Conservation (phyloP, 2,113 vertebrate species). For the Anhinga rufa region DNA sequence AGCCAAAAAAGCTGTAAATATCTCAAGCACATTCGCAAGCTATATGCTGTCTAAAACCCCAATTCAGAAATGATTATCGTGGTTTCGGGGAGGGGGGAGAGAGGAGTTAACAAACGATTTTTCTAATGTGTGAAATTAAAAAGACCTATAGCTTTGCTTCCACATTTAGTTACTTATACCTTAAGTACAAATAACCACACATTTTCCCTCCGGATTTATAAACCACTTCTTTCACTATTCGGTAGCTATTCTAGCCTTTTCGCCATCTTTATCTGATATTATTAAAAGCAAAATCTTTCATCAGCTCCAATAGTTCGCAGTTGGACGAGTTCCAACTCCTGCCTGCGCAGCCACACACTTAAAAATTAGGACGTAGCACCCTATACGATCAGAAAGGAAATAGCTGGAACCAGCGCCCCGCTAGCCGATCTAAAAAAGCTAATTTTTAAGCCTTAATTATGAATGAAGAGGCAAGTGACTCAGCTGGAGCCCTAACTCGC, state of each 20-base stretch:
- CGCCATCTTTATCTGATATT: constrained; percentile 45
- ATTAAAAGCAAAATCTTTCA: constrained; percentile 49
- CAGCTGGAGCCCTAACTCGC: background rate
- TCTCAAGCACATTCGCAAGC: background rate
- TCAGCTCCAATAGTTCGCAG: constrained; percentile 56
- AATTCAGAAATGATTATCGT: constrained; percentile 10
- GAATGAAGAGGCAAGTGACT: constrained; percentile 33
- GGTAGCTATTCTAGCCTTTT: constrained; percentile 26
- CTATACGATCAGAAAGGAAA: constrained; percentile 51
- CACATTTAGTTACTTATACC: background rate
- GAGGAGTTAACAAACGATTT: constrained; percentile 21
- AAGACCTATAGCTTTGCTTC: background rate
- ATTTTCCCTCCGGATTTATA: background rate
- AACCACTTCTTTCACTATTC: background rate
- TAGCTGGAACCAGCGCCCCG: background rate
- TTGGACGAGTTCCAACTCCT: constrained; percentile 62
- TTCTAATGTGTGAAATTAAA: background rate
- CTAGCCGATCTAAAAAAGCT: background rate
- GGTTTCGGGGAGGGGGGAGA: background rate
- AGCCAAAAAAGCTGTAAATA: constrained; percentile 8
- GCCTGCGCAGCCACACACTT: constrained; percentile 59
- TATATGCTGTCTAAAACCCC: background rate
- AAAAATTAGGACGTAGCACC: constrained; percentile 55
- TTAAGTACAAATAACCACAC: background rate
- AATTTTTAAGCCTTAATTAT: background rate